These are phyloP conservation scores for Pao palembangensis DNA, from an alignment of 2,113 vertebrate genomes.

Conservation along the genomic window DNA sequence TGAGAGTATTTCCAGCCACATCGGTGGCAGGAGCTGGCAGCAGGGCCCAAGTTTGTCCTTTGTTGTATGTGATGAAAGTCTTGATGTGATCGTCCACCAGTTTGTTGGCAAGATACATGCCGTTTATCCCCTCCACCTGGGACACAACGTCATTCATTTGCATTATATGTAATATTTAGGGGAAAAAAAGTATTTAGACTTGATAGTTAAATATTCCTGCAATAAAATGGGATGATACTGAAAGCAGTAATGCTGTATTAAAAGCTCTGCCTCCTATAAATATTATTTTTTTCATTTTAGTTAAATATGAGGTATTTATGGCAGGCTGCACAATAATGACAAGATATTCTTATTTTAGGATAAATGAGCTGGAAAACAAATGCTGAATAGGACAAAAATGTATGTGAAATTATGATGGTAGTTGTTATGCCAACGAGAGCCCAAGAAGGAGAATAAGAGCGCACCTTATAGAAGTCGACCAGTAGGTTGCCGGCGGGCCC, in stretches of 20 bases:
- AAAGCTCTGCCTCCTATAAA: too few species aligned
- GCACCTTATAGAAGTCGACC: constrained; percentile 96
- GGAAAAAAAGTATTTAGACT: not conserved
- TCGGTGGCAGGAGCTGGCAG: constrained; percentile 82
- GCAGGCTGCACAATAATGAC: too few species aligned
- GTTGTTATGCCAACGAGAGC: constrained; percentile 11
- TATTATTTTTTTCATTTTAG: too few species aligned
- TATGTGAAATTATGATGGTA: too few species aligned
- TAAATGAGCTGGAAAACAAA: too few species aligned
- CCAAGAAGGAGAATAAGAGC: constrained; percentile 21
- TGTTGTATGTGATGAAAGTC: constrained; percentile 94
- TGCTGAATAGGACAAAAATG: too few species aligned
- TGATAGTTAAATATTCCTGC: too few species aligned
- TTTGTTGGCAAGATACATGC: constrained; percentile 93
- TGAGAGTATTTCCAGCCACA: constrained; percentile 80
- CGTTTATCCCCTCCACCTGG: constrained; percentile 92
- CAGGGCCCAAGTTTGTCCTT: constrained; percentile 91
- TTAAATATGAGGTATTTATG: too few species aligned
- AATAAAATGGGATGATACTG: too few species aligned
- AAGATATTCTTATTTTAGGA: too few species aligned
- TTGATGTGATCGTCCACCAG: constrained; percentile 86
- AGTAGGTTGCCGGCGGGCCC: constrained; percentile 88
- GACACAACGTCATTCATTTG: not conserved
- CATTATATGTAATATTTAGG: not conserved
- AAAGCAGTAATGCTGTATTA: too few species aligned